Base-by-base conservation (phyloP, 2,797 vertebrate species). In the Vipera ursinii region DNA sequence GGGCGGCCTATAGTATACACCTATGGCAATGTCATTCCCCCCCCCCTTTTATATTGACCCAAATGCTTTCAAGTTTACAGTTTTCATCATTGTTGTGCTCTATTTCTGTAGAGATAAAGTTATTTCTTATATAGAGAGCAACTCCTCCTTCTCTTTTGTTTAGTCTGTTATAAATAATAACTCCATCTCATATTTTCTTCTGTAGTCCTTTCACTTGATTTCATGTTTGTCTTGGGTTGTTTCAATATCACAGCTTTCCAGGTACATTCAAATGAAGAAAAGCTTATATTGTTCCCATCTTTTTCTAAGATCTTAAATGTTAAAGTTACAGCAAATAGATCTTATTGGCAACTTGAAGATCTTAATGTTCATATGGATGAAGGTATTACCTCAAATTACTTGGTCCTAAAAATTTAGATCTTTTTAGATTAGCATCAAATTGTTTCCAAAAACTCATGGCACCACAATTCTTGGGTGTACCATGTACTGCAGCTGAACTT, bases 241-340 rank as follows among this genome's bases (percentile, higher is more conserved):
- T 55, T 32, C 51, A 78, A 87, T 57, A 92, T 26, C 3, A 17
- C 22, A 87, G 89, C 87, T 91, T 96, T 95, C 92, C 94, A 17
- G 26, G n/a, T 7, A 61, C 32, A 56, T 53, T 88, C 89, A 82
- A 14, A 3, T 28, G 13, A 51, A 73, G 24, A 63, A 51, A 15
- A 53, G 10, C 61, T 93, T 87, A 38, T n/a, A 88, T 32, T 6
- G 60, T 90, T 86, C 12, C 63, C 48, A 3, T 88, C 15, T 82
- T 86, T 91, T 95, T 91, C 91, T 15, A 90, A 91, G 59, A 3
- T 53, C 59, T 60, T 56, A 89, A 82, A 48, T 32, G 44, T 89
- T 73, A 65, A 56, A 65, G 44, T n/a, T 53, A 65, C 7, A 56
- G 15, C 12, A 53, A 51, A 85, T 89, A 91, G 91, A 26, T 82